phyloP scores from a whole-genome alignment of 2,888 invertebrate genomes.

The Trichogramma dendrolimi region DNA sequence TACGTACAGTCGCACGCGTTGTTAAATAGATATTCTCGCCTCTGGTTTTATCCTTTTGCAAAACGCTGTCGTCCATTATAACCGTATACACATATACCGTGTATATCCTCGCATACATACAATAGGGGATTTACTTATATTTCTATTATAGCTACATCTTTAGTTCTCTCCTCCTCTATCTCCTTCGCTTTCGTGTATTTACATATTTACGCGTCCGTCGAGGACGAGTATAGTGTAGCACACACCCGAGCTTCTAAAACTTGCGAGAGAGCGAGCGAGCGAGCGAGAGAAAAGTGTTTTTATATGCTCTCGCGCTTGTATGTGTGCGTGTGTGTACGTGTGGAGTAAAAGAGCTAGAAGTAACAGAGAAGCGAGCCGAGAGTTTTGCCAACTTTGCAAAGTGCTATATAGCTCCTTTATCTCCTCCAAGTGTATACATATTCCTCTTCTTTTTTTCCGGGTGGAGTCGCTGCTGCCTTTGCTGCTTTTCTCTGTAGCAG shows the following conservation, averaged over 20 bases:
- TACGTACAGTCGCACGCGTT: no score
- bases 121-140: conserved; percentile 24
- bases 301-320: no score
- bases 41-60: conserved; percentile 18
- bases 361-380: not conserved
- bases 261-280: no score
- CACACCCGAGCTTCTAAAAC: no score
- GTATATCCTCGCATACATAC: conserved; percentile 16
- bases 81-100: not conserved
- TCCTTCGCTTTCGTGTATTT: conserved; percentile 36
- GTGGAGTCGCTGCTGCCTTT: conserved; percentile 36
- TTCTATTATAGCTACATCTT: conserved; percentile 32
- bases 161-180: conserved; percentile 22
- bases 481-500: conserved; percentile 16
- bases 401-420: conserved; percentile 20
- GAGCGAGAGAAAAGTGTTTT: no score
- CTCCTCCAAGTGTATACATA: conserved; percentile 26
- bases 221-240: conserved; percentile 6
- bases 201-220: conserved; percentile 40
- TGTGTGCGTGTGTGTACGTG: not conserved
- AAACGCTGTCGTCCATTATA: conserved; percentile 8
- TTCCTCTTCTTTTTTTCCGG: conserved; percentile 31
- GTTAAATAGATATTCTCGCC: conserved; percentile 12
- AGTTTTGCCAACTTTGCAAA: conserved; percentile 33
- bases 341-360: not conserved